Percentiles rank a stretch among this genome's conserved stretches.
Evolutionary conservation across 2,888 invertebrate genomes (phyloP).

Genomic region (Augochlorella aurata): DNA sequence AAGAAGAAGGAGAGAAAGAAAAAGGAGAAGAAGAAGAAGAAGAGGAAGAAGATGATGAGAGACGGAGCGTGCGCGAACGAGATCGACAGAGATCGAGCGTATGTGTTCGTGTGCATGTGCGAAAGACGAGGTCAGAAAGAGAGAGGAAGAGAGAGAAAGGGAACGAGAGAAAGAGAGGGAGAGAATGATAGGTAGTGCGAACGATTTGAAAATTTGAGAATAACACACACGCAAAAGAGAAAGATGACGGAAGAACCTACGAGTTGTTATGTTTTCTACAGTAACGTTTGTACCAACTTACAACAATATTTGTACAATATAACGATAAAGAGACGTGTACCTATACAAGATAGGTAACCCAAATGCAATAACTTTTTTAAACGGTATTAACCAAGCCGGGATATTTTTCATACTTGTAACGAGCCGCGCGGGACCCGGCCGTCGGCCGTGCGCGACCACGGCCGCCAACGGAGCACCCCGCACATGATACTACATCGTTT

Average conservation of each 20-base stretch:
- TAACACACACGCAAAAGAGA: conserved; percentile 58
- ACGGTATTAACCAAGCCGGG: conserved; percentile 74
- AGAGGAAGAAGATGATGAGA: conserved; percentile 28
- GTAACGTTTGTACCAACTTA: conserved; percentile 81
- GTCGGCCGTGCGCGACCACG: conserved; percentile 3
- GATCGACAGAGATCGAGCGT: conserved; percentile 15
- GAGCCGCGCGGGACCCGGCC: conserved; percentile 51
- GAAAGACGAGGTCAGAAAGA: neutral
- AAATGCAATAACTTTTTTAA: conserved; percentile 82
- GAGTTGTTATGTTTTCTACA: conserved; percentile 81
- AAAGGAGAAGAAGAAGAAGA: conserved; percentile 20
- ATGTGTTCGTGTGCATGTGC: neutral
- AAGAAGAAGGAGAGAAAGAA: conserved; percentile 27
- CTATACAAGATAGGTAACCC: conserved; percentile 80
- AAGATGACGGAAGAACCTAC: conserved; percentile 66
- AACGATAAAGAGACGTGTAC: conserved; percentile 71
- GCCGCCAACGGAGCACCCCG: conserved; percentile 31
- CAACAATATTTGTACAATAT: conserved; percentile 81
- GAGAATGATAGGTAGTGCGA: conserved; percentile 13
- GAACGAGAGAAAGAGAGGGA: neutral
- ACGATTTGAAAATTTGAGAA: conserved; percentile 9
- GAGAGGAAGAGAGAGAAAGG: neutral
- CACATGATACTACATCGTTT: conserved; percentile 73
- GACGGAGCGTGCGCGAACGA: conserved; percentile 25
- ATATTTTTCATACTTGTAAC: conserved; percentile 71